Conservation (phyloP, 2,888 invertebrate species). For the Rhagonycha fulva region DNA sequence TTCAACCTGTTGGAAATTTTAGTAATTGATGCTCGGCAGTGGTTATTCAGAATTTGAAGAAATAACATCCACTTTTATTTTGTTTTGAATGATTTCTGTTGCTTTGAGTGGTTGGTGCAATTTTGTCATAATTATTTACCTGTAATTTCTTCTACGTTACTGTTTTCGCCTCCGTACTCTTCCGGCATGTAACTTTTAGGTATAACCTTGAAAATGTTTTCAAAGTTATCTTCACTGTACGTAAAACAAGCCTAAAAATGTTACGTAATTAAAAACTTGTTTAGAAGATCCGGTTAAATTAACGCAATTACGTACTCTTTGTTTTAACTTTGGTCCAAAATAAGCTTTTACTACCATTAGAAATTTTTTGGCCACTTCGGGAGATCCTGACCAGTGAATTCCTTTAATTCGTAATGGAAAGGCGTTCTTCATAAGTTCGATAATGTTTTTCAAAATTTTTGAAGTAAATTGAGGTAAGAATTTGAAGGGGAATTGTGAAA, state of each 20-base stretch:
- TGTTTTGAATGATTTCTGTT: no score
- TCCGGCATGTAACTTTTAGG: background rate
- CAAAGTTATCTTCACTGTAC: background rate
- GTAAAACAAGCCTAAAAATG: background rate
- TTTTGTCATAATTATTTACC: no score
- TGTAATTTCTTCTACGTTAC: no score
- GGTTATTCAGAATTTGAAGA: no score
- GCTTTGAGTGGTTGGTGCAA: no score
- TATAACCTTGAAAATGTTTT: background rate
- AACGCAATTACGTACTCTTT: background rate
- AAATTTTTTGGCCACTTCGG: background rate
- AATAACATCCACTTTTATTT: no score
- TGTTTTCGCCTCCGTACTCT: background rate
- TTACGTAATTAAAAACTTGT: no score
- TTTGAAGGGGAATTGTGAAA: background rate
- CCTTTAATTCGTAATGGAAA: background rate
- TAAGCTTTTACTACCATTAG: background rate
- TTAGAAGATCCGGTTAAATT: no score
- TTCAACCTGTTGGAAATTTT: no score
- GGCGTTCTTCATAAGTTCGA: background rate
- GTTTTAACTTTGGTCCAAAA: background rate
- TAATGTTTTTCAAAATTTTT: background rate
- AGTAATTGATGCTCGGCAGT: no score
- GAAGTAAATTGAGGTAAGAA: background rate
- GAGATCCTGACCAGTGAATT: background rate